Percentiles rank a stretch among this genome's conserved stretches.
Evolutionary conservation across 2,113 vertebrate genomes (phyloP).

Genomic region (Melanostigma gelatinosum): DNA sequence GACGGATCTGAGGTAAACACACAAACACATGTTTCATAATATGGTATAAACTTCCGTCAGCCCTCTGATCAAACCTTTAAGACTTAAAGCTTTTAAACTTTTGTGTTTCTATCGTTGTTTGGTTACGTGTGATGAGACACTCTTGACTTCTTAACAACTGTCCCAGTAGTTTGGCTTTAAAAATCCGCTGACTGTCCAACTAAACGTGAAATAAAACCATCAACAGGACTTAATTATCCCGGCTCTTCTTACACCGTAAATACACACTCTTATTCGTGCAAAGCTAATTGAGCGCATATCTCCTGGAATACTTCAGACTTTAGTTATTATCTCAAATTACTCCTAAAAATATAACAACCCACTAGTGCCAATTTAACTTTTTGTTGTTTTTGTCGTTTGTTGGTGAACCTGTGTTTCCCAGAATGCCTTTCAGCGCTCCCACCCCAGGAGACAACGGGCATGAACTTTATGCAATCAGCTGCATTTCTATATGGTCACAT

Average conservation of each 20-base stretch:
- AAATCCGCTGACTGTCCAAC: background rate
- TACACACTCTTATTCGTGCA: background rate
- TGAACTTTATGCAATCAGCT: background rate
- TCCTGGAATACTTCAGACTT: background rate
- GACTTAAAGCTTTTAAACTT: background rate
- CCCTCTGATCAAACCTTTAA: background rate
- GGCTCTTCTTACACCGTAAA: background rate
- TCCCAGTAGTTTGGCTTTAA: background rate
- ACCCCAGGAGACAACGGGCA: background rate
- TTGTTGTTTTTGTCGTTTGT: no score
- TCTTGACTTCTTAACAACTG: background rate
- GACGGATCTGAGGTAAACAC: slow-evolving; percentile 88
- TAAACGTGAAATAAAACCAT: background rate
- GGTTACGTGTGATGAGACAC: background rate
- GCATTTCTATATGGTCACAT: background rate
- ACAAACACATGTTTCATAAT: background rate
- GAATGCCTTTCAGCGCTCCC: background rate
- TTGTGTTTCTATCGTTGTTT: background rate
- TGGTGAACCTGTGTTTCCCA: background rate
- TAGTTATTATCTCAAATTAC: background rate
- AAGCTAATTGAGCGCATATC: background rate
- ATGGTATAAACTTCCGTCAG: background rate
- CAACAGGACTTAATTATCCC: background rate
- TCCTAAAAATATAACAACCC: background rate
- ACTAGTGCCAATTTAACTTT: background rate